Percentiles rank a stretch among this genome's conserved stretches.
phyloP scores from a whole-genome alignment of 2,888 invertebrate species.

The Clivina fossor region DNA sequence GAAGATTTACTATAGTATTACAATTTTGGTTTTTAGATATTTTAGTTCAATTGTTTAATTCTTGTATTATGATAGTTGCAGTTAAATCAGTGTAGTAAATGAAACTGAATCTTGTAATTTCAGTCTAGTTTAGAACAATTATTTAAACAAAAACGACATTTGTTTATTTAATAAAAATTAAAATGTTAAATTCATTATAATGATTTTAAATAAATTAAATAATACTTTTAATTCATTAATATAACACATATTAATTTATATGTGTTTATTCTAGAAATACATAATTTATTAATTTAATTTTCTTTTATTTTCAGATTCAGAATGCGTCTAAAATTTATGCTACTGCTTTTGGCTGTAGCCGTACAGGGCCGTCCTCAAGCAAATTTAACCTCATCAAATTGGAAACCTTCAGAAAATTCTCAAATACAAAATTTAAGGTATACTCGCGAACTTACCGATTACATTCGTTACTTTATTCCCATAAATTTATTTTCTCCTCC shows the following conservation, averaged over 20 bases:
- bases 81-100: no score
- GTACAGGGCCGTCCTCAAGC: slow-evolving; percentile 18
- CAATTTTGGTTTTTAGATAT: no score
- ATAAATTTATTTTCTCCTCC: slow-evolving; percentile 7
- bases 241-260: not conserved
- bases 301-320: slow-evolving; percentile 3
- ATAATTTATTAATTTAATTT: not conserved
- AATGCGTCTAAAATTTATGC: slow-evolving; percentile 12
- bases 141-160: no score
- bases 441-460: slow-evolving; percentile 19
- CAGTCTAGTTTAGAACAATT: no score
- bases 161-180: no score
- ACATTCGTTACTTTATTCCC: slow-evolving; percentile 14
- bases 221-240: no score
- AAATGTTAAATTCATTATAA: no score
- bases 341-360: slow-evolving; percentile 16
- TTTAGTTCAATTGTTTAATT: no score
- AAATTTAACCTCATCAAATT: slow-evolving; percentile 1
- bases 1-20: no score
- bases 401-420: slow-evolving; percentile 16
- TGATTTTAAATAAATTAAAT: no score
- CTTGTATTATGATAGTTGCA: no score
- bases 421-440: slow-evolving; percentile 18
- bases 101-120: no score
- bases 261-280: not conserved